phyloP scores from a whole-genome alignment of 2,113 vertebrate genomes.

The Scophthalmus maximus region DNA sequence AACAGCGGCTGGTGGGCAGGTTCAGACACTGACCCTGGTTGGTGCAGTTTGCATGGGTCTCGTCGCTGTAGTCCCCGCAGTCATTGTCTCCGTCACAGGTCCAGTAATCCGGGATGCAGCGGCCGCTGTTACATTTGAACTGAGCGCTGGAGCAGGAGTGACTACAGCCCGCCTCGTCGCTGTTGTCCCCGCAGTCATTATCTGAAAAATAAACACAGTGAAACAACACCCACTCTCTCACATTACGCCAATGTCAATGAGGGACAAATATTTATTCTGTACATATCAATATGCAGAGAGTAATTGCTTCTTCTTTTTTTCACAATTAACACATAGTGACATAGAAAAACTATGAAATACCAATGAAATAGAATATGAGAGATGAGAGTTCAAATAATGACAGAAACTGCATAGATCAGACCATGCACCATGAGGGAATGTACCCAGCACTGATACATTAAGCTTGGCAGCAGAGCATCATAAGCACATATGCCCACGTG shows the following conservation, averaged over 20 bases:
- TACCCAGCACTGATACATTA: constrained; percentile 77
- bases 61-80: constrained; percentile 95
- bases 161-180: constrained; percentile 95
- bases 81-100: constrained; percentile 97
- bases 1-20: neutral
- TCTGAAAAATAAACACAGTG: constrained; percentile 81
- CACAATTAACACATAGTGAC: constrained; percentile 38
- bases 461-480: constrained; percentile 72
- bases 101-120: constrained; percentile 98
- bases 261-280: neutral
- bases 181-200: constrained; percentile 98
- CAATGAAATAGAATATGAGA: constrained; percentile 54
- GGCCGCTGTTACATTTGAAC: constrained; percentile 98
- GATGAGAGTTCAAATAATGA: constrained; percentile 69
- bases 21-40: constrained; percentile 88
- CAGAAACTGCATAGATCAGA: constrained; percentile 88
- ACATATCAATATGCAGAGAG: constrained; percentile 3
- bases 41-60: constrained; percentile 97
- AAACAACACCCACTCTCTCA: constrained; percentile 36
- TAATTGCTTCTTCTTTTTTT: constrained; percentile 21
- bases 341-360: constrained; percentile 37
- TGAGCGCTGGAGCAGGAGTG: constrained; percentile 97
- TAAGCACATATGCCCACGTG: constrained; percentile 35
- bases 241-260: constrained; percentile 25
- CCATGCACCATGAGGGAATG: constrained; percentile 84